Conservation (phyloP, 2,113 vertebrate genomes). For the Silurus glanis region DNA sequence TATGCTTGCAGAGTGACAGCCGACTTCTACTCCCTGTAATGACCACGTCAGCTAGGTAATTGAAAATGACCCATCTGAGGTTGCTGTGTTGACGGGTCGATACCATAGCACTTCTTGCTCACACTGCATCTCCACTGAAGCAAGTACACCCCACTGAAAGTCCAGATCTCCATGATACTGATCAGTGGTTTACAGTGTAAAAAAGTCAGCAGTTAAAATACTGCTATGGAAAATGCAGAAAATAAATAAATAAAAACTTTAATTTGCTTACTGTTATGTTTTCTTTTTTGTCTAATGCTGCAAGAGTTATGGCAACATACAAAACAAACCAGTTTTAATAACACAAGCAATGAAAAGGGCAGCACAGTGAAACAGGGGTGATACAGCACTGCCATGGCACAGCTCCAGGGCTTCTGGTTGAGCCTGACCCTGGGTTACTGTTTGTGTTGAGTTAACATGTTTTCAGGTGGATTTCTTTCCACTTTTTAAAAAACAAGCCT, state of each 20-base stretch:
- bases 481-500: neutral
- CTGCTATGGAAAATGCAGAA: neutral
- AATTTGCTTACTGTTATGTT: neutral
- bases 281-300: neutral
- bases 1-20: constrained; percentile 41
- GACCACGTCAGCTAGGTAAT: constrained; percentile 45
- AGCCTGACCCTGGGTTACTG: neutral
- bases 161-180: neutral
- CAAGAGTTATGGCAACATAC: neutral
- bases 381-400: neutral
- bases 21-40: constrained; percentile 39
- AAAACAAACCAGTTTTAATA: neutral
- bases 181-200: neutral
- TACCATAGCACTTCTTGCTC: neutral
- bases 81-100: constrained; percentile 44
- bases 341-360: neutral
- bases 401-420: neutral
- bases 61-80: constrained; percentile 48
- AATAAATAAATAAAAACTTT: neutral
- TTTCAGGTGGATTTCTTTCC: neutral
- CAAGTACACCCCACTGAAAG: neutral
- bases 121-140: constrained; percentile 7
- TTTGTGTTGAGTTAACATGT: neutral
- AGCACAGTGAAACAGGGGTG: neutral
- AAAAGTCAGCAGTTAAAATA: neutral